These are phyloP conservation scores for Pampusana beccarii DNA, from an alignment of 2,113 vertebrate genomes.

Conservation along the genomic window DNA sequence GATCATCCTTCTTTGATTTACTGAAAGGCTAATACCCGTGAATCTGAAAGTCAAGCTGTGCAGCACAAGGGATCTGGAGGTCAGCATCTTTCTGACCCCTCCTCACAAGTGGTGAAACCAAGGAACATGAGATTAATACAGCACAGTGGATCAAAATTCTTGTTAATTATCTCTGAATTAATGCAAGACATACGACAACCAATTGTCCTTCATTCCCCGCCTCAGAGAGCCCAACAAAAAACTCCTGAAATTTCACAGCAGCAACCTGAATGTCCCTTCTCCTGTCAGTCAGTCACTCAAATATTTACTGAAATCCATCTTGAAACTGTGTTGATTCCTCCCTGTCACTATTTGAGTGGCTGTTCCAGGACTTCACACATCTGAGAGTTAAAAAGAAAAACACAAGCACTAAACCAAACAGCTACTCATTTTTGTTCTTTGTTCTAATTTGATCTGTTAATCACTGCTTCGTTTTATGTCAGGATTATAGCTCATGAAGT, in stretches of 20 bases:
- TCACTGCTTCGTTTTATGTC: neutral
- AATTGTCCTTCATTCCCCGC: accelerated
- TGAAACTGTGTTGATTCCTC: neutral
- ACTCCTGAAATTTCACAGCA: neutral
- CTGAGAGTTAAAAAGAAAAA: neutral
- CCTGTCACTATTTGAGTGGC: neutral
- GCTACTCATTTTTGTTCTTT: neutral
- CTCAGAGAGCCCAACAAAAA: neutral
- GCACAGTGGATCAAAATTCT: neutral
- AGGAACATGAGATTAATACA: neutral
- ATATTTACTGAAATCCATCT: neutral
- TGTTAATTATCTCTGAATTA: neutral
- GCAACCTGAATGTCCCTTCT: neutral
- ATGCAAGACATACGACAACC: neutral
- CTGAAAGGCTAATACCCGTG: neutral
- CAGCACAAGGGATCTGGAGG: neutral
- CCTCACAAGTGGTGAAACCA: neutral
- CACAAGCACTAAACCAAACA: neutral
- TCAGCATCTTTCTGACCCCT: neutral
- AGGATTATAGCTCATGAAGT: neutral
- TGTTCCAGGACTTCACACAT: neutral
- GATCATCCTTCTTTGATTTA: neutral
- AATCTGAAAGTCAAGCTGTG: neutral
- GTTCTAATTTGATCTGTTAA: neutral
- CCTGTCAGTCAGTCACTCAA: neutral